Evolutionary conservation across 37 sponge, comb jelly and placozoan species (phyloP).

Genomic region (Chondrilla cf. caribensis): DNA sequence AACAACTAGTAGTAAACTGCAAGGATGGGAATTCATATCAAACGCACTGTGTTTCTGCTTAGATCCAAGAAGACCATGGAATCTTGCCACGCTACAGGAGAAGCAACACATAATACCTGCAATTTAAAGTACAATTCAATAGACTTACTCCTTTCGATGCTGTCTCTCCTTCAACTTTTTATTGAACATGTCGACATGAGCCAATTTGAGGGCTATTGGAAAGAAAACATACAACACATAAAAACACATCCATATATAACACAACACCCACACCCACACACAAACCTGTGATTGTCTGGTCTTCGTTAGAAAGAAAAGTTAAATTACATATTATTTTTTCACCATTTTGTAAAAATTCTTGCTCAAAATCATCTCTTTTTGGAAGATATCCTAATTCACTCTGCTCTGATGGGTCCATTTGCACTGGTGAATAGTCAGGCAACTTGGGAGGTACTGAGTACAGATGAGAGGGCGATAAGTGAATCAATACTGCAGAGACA

Average conservation of each 20-base stretch:
- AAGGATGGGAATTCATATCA: too few relatives aligned
- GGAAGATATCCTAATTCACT: conserved; percentile 78
- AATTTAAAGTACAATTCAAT: too few relatives aligned
- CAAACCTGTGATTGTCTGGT: conserved; percentile 63
- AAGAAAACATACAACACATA: neutral
- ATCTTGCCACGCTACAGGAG: neutral
- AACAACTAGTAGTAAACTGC: too few relatives aligned
- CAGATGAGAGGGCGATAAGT: neutral
- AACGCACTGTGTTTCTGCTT: conserved; percentile 7
- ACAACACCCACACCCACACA: too few relatives aligned
- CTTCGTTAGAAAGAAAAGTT: conserved; percentile 48
- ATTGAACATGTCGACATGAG: conserved; percentile 80
- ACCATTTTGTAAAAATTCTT: conserved; percentile 77
- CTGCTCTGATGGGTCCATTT: conserved; percentile 74
- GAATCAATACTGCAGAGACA: neutral
- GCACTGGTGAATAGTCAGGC: conserved; percentile 48
- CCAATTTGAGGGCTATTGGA: conserved; percentile 53
- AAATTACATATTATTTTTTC: conserved; percentile 65
- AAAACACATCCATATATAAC: neutral
- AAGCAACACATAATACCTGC: neutral
- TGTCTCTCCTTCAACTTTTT: conserved; percentile 62
- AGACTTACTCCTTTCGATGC: conserved; percentile 49
- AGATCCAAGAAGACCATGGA: conserved; percentile 7
- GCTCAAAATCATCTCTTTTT: conserved; percentile 89
- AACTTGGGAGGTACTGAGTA: conserved; percentile 44